These are phyloP conservation scores for Synanceia verrucosa DNA, from an alignment of 2,797 vertebrate genomes.

Conservation along the genomic window DNA sequence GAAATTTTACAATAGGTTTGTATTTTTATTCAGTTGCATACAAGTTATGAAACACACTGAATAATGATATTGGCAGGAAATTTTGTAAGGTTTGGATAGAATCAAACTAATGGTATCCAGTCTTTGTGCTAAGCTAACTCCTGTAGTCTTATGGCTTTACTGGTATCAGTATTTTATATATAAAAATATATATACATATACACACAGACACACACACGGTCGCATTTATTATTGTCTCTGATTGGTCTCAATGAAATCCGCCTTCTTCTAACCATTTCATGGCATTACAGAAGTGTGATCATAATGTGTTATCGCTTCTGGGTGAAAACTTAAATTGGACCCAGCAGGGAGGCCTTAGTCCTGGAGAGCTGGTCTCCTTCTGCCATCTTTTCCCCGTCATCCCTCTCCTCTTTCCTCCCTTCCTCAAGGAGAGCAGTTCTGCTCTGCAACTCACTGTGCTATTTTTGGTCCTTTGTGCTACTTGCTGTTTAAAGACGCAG, in stretches of 20 bases:
- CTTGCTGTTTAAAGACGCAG: constrained; percentile 84
- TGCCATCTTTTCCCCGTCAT: constrained; percentile 63
- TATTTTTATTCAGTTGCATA: too few species aligned
- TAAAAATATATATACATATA: too few species aligned
- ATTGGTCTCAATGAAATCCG: neutral
- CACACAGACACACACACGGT: too few species aligned
- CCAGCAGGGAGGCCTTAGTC: constrained; percentile 35
- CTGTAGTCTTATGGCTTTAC: neutral
- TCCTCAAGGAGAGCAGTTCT: constrained; percentile 79
- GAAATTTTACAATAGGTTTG: too few species aligned
- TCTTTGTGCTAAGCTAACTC: neutral
- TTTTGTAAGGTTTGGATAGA: neutral
- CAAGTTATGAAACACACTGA: too few species aligned
- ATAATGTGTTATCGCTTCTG: neutral
- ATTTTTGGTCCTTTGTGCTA: constrained; percentile 88
- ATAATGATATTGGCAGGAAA: neutral
- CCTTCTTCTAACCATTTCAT: neutral
- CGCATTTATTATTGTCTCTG: neutral
- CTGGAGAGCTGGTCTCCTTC: constrained; percentile 41
- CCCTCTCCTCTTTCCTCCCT: constrained; percentile 56
- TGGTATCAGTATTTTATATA: fast-evolving
- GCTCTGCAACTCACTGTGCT: constrained; percentile 82
- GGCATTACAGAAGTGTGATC: constrained; percentile 1
- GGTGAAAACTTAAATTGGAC: constrained; percentile 40
- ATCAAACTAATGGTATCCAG: neutral